A percentile compares a stretch with the other conserved stretches of the same genome.
Evolutionary conservation across 2,797 vertebrate species (phyloP).

Genomic region (Gallinago nigripennis): DNA sequence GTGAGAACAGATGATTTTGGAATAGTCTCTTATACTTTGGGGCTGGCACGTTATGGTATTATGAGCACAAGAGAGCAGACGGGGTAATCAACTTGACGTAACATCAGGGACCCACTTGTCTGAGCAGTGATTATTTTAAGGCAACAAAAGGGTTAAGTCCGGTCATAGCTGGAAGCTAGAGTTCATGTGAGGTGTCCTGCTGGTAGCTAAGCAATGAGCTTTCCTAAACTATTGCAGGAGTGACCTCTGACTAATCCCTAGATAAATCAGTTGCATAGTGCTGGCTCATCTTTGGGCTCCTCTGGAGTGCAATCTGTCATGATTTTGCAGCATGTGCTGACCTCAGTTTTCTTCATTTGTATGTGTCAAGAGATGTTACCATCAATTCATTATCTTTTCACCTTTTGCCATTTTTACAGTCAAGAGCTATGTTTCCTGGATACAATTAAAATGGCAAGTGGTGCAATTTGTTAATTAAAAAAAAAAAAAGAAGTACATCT

Average conservation of each 20-base stretch:
- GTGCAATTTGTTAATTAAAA: not conserved
- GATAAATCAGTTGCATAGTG: conserved; percentile 43
- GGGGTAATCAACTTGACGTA: rapidly evolving
- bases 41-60: not conserved
- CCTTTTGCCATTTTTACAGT: conserved; percentile 19
- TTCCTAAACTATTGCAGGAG: conserved; percentile 13
- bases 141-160: not conserved
- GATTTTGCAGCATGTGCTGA: conserved; percentile 23
- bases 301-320: conserved; percentile 41
- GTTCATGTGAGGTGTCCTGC: conserved; percentile 42
- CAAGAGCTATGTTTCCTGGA: conserved; percentile 11
- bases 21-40: not conserved
- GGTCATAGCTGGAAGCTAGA: not conserved
- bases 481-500: not conserved
- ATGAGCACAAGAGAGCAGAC: not conserved
- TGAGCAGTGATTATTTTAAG: not conserved
- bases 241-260: conserved; percentile 48
- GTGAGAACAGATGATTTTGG: not conserved
- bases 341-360: conserved; percentile 19
- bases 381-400: conserved; percentile 7
- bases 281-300: conserved; percentile 50
- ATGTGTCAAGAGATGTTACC: not conserved
- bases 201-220: conserved; percentile 39
- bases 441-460: not conserved
- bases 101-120: not conserved